Base-by-base conservation (phyloP, 2,888 invertebrate genomes). In the Arctia plantaginis region DNA sequence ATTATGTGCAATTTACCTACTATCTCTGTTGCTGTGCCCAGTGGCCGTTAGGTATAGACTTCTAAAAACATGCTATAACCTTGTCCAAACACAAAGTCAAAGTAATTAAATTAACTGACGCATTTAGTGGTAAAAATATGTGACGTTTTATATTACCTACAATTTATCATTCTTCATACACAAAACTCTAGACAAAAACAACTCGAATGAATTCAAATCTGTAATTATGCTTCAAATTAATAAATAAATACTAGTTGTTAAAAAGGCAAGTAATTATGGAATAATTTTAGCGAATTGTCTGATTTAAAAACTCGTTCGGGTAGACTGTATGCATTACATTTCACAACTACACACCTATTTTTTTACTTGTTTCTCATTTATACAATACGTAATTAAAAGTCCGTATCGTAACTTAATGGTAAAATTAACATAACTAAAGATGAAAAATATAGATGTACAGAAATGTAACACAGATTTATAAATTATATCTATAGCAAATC, bases 151-250 rank as follows among this genome's bases (percentile, higher is more conserved):
- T 30, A 62, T 62, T 30, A 18, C 62, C 30, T 30, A 72, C n/a
- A 55, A 59, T 59, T 72, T 68, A 68, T 72, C 68, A 68, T 64
- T 69, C 33, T 62, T 62, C 62, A 72, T 67, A 68, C 44, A 67
- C 59, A 44, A 72, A 41, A n/a, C 27, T 47, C 27, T 64, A 47
- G 64, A 64, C 39, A 65, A 13, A 35, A 59, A 35, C 41, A 62
- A 62, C 18, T 18, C 30, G 30, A 30, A 62, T 30, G 30, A 30
- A 62, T 30, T 62, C 30, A 62, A 30, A 62, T 30, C 15, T 62
- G 30, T 30, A 30, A 30, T 30, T 62, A 62, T 62, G 15, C 30
- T 62, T 55, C 51, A 55, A 55, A 23, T 55, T n/a, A n/a, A 55
- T n/a, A 55, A n/a, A n/a, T 55, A 55, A 55, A 51, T 59, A 59